phyloP scores from a whole-genome alignment of 2,113 vertebrate species.

The Odocoileus hemionus region DNA sequence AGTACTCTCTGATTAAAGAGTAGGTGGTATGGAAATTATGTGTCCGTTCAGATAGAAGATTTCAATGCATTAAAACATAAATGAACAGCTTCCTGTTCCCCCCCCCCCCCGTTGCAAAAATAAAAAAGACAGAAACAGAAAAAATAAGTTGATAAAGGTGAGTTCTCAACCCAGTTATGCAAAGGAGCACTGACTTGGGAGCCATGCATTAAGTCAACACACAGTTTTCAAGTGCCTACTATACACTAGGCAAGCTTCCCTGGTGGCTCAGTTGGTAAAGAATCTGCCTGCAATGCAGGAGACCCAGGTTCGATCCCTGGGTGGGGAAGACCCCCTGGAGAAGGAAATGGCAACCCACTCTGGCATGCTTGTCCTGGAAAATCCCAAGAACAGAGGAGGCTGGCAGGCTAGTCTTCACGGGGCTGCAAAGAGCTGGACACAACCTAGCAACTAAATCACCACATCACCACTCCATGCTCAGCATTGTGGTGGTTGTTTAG shows the following conservation, averaged over 20 bases:
- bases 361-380: background rate
- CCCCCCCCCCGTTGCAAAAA: background rate
- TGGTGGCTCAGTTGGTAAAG: background rate
- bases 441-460: background rate
- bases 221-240: background rate
- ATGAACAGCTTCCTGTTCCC: background rate
- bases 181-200: background rate
- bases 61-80: background rate
- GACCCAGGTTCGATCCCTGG: background rate
- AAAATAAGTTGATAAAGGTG: background rate
- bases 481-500: background rate
- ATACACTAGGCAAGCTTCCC: background rate
- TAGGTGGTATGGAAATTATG: slow-evolving; percentile 29
- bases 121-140: background rate
- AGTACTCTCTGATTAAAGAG: slow-evolving; percentile 42
- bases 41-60: background rate
- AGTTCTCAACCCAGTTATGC: background rate
- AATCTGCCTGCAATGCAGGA: background rate
- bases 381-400: background rate
- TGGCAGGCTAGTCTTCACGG: fast-evolving
- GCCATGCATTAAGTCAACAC: background rate
- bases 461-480: background rate
- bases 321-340: background rate
- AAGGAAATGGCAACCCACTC: background rate
- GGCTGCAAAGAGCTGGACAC: background rate